A percentile compares a stretch with the other conserved stretches of the same genome.
Evolutionary conservation across 2,888 invertebrate genomes (phyloP).

Genomic region (Andrena flavipes): DNA sequence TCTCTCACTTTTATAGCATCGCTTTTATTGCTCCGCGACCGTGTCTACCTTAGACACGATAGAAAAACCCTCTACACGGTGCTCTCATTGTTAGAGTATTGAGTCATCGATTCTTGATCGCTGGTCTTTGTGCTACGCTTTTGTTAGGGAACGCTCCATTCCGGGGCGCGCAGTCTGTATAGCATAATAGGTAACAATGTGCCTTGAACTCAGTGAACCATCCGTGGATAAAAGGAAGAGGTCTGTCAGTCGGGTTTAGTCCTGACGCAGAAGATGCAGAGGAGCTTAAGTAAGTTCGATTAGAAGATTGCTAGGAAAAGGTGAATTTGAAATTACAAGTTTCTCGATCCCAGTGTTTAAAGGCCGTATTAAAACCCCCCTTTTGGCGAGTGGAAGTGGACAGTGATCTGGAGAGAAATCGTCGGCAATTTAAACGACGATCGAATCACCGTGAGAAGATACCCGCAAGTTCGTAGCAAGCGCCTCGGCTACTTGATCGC

Average conservation of each 20-base stretch:
- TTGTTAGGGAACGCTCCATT: not conserved
- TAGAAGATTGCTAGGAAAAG: too few species aligned
- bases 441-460: slow-evolving; percentile 73
- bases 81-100: too few species aligned
- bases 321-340: too few species aligned
- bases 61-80: not conserved
- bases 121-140: not conserved
- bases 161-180: not conserved
- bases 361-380: not conserved
- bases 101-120: not conserved
- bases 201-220: too few species aligned
- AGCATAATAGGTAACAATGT: not conserved
- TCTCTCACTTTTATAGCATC: slow-evolving; percentile 1
- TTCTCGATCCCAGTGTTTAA: too few species aligned
- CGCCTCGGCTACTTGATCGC: slow-evolving; percentile 49
- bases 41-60: not conserved
- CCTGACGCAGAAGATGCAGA: too few species aligned
- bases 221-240: too few species aligned
- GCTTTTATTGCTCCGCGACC: slow-evolving; percentile 13
- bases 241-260: too few species aligned
- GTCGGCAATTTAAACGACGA: slow-evolving; percentile 40
- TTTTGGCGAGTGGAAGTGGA: slow-evolving; percentile 20
- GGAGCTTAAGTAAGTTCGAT: too few species aligned
- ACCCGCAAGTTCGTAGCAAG: slow-evolving; percentile 60
- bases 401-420: slow-evolving; percentile 39